Percentiles rank a stretch among this genome's conserved stretches.
phyloP scores from a whole-genome alignment of 2,888 invertebrate species.

The Eupeodes luniger region DNA sequence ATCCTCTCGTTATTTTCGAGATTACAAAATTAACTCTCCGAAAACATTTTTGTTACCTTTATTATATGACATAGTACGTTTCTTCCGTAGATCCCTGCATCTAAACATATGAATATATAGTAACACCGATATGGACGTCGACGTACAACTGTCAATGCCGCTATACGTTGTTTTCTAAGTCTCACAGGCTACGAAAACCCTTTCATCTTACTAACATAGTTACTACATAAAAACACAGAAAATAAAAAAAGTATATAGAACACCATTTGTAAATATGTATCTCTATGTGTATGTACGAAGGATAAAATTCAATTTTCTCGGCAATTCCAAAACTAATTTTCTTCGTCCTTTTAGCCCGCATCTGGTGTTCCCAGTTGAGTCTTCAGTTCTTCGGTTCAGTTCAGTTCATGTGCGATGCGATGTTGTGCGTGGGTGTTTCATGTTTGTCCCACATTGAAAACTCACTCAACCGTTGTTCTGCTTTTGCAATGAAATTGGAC shows the following conservation, averaged over 20 bases:
- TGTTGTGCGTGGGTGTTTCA: constrained; percentile 43
- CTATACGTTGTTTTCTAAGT: background rate
- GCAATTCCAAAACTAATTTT: constrained; percentile 73
- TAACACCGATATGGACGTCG: background rate
- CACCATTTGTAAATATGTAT: constrained; percentile 24
- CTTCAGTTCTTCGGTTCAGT: background rate
- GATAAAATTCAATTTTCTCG: constrained; percentile 72
- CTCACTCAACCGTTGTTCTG: constrained; percentile 55
- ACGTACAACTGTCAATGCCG: background rate
- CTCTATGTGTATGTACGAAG: constrained; percentile 11
- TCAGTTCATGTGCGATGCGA: constrained; percentile 7
- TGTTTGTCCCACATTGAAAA: constrained; percentile 46
- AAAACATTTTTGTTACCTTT: constrained; percentile 42
- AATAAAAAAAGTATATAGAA: constrained; percentile 12
- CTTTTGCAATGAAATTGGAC: constrained; percentile 58
- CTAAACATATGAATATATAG: background rate
- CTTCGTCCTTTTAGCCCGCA: constrained; percentile 31
- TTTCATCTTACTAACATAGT: constrained; percentile 15
- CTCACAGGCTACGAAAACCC: background rate
- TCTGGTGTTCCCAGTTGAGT: background rate
- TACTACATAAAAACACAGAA: constrained; percentile 1
- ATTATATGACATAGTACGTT: background rate
- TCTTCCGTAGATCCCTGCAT: background rate
- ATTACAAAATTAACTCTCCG: constrained; percentile 52
- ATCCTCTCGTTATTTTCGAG: background rate